Evolutionary conservation across 2,797 vertebrate species (phyloP), one percentile per base, ranked within the genome.

Genomic region (Mus caroli): DNA sequence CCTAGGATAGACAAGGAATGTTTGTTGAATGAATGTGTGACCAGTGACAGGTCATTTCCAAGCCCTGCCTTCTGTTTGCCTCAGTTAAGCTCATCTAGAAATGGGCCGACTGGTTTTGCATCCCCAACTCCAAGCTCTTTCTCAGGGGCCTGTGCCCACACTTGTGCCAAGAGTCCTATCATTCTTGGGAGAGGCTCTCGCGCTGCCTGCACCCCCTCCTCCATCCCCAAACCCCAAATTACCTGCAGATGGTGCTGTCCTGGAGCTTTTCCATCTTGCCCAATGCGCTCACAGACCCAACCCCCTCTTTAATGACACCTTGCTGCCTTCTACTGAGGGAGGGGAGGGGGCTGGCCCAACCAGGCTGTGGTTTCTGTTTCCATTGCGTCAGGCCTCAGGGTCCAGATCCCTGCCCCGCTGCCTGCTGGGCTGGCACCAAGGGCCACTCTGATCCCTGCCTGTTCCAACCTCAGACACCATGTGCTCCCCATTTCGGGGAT

Each of bases 401-500:
- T 94, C 97, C 20, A 0, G 95, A 90, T 0, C 31, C 94, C 95
- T 62, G 75, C 75, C 83, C 92, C 1, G 37, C 77, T 22, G 92
- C 82, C 0, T n/a, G 91, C 82, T 0, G 31, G 91, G 92, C 96
- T 96, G 94, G 94, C 90, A 86, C 94, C 50, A 56, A 92, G 75
- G 92, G 90, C 90, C 88, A 6, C 79, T 92, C 87, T 90, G 71
- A 80, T 92, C 93, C 77, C 0, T 22, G 62, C 85, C 67, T 43
- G 37, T 64, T 92, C 84, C 90, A 89, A 34, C 82, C 54, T 34
- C 4, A 17, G 94, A 91, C 97, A 92, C 28, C 95, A 98, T 98
- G 98, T 98, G 98, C 43, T 98, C 98, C 92, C 96, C 97, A 0
- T 98, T 98, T 92, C 92, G 92, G 95, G 89, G 19, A 46, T 97